Base-by-base conservation (phyloP, 1,140 invertebrate genomes). In the Aphaenogaster ashmeadi region DNA sequence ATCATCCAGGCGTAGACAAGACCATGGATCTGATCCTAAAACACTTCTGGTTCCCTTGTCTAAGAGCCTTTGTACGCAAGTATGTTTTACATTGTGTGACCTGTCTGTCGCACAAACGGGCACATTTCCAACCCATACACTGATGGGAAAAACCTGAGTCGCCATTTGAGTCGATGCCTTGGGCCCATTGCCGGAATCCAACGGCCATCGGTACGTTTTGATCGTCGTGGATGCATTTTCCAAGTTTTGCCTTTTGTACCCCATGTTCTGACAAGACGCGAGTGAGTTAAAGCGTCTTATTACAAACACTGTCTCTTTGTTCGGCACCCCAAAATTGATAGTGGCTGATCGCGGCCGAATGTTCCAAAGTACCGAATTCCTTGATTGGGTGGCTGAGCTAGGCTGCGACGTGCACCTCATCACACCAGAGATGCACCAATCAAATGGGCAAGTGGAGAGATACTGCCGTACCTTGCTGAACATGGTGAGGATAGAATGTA, bases 271-370 rank as follows among this genome's bases (percentile, higher is more conserved):
- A n/a, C 72, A 75, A 33, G 72, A 75, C 5, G 15, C 72, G 4
- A 36, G 21, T 27, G 54, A 75, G 41, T 1, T 75, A 36, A 75
- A 75, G 36, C 52, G 50, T 2, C 5, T 75, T 9, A 15, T 36
- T 18, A 21, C 21, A 21, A 54, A 75, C 13, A 27, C 6, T 2
- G 36, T 75, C 0, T 75, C 72, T 5, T 1, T 75, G 15, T 75
- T 75, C 13, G 72, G 72, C 0, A 38, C 72, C 72, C 72, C 18
- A 75, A 38, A 38, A 58, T 38, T 58, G n/a, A 38, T 75, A 15
- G 72, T 75, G 21, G 72, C 36, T 38, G 72, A 75, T 58, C 15
- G 72, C 2, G 72, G 72, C 13, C 72, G 72, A 36, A 75, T 75
- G 72, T 58, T 36, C 11, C 21, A 58, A 75, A 75, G 33, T 13